phyloP scores from a whole-genome alignment of 2,797 vertebrate genomes.

The Diglossa cyanea region DNA sequence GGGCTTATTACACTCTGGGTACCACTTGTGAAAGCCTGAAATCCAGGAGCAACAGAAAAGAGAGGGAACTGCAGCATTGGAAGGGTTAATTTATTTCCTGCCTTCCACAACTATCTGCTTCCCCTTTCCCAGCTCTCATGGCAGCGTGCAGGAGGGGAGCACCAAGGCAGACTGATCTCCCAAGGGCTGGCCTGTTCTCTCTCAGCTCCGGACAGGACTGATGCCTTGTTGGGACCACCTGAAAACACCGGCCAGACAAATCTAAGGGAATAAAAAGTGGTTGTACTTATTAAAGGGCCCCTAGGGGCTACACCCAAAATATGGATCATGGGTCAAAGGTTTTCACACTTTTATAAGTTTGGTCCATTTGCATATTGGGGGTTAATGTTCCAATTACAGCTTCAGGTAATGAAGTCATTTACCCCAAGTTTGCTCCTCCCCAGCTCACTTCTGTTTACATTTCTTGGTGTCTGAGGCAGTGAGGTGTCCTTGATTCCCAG shows the following conservation, averaged over 20 bases:
- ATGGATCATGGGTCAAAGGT: accelerated
- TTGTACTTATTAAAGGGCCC: not conserved
- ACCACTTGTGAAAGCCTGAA: not conserved
- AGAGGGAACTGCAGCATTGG: not conserved
- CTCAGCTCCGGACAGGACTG: not conserved
- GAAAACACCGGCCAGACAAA: not conserved
- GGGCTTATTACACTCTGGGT: not conserved
- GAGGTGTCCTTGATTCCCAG: not conserved
- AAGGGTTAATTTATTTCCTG: not conserved
- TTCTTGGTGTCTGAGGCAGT: accelerated
- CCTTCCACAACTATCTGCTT: not conserved
- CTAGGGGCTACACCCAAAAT: not conserved
- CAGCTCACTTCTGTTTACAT: not conserved
- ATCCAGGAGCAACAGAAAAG: not conserved
- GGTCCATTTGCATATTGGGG: not conserved
- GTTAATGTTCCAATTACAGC: not conserved
- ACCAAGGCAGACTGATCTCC: accelerated
- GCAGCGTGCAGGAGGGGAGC: not conserved
- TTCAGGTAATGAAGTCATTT: not conserved
- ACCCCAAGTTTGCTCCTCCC: not conserved
- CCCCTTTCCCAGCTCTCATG: accelerated
- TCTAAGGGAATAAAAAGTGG: not conserved
- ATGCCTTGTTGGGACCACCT: not conserved
- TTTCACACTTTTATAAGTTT: not conserved
- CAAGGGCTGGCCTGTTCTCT: not conserved